Base-by-base conservation (phyloP, 2,797 vertebrate genomes). In the Phoxinus dragarum region DNA sequence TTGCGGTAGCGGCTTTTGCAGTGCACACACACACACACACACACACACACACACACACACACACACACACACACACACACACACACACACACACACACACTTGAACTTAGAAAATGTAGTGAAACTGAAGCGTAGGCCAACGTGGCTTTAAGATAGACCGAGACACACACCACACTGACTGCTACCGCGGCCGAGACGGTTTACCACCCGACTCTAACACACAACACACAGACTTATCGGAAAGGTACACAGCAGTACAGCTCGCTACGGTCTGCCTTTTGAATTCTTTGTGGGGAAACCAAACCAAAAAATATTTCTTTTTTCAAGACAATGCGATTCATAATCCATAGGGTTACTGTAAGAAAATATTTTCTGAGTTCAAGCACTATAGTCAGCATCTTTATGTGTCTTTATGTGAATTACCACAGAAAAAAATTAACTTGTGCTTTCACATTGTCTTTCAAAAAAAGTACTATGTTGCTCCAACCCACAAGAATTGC, bases 1-100 rank as follows among this genome's bases (percentile, higher is more conserved):
- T 34, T 64, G 91, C 69, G 89, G 85, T 89, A 89, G 86, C 19
- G 91, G 87, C 91, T 91, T 93, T 86, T 86, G 89, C 90, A 89
- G 27, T 69, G 66, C 49, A 76, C 31, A 27, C n/a, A 81, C 42
- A 80, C 40, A 47, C 1, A 16, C 47, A 16, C 4, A 49, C 11
- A 44, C 42, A 44, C 42, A 12, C 47, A 47, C 42, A 44, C 11
- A 47, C 44, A 47, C 44, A 47, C 12, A 47, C 12, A 4, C 14
- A 16, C 47, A 16, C 12, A 4, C 4, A 49, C 47, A 27, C 27
- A 27, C 27, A 27, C 27, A 27, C 27, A 27, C 27, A 27, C 44
- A 74, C n/a, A 34, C 21, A 80, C 52, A 38, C 42, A 67, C 44
- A 23, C 66, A 73, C n/a, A 11, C 40, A 66, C 40, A n/a, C 40